Evolutionary conservation across 2,888 invertebrate genomes (phyloP).

Genomic region (Drosophila basisetae): DNA sequence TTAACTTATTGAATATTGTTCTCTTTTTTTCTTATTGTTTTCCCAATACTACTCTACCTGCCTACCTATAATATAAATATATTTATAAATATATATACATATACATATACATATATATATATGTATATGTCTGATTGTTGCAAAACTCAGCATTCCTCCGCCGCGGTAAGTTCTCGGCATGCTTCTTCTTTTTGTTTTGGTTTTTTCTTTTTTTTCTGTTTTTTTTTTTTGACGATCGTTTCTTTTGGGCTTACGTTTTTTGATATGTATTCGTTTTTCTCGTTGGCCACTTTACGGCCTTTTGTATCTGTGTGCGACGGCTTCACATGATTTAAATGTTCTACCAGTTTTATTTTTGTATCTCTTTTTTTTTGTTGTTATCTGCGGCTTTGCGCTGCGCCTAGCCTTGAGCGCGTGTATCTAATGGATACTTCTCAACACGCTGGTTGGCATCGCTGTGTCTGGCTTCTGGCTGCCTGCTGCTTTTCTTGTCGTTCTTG

Average conservation of each 20-base stretch:
- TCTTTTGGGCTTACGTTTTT: conserved; percentile 66
- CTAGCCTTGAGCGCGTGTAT: conserved; percentile 72
- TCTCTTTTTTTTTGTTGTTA: conserved; percentile 54
- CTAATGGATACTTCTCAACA: conserved; percentile 76
- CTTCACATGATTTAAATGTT: conserved; percentile 61
- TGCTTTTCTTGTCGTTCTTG: conserved; percentile 48
- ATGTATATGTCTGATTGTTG: conserved; percentile 69
- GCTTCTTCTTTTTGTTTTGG: conserved; percentile 60
- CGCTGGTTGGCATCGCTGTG: conserved; percentile 33
- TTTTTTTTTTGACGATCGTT: conserved; percentile 60
- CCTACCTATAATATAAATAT: conserved; percentile 44
- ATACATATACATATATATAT: conserved; percentile 25
- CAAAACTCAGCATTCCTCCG: conserved; percentile 88
- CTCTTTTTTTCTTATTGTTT: conserved; percentile 54
- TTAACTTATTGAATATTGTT: conserved; percentile 77
- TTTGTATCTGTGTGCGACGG: conserved; percentile 43
- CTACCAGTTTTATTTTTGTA: conserved; percentile 46
- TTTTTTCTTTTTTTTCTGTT: conserved; percentile 53
- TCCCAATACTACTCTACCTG: conserved; percentile 35
- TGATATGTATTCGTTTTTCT: conserved; percentile 51
- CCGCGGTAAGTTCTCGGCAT: conserved; percentile 89
- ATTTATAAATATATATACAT: conserved; percentile 5
- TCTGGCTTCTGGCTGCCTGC: conserved; percentile 43
- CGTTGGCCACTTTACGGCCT: conserved; percentile 54
- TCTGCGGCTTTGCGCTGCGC: conserved; percentile 59